Percentiles rank a stretch among this genome's conserved stretches.
These are phyloP conservation scores for Micromesistius poutassou DNA, from an alignment of 2,797 vertebrate genomes.

Conservation along the genomic window DNA sequence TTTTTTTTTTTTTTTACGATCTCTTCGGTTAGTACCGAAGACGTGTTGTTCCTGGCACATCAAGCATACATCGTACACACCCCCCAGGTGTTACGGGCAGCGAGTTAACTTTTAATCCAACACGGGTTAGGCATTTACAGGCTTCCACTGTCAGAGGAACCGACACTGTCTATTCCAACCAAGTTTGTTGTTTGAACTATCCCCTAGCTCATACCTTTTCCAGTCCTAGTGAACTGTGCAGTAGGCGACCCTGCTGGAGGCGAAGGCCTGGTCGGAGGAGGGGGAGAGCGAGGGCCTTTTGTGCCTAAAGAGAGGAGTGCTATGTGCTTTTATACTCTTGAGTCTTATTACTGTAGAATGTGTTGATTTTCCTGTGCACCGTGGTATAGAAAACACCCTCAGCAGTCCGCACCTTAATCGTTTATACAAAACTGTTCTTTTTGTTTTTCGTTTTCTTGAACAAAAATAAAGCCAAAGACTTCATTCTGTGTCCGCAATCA, in stretches of 20 bases:
- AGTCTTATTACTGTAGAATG: conserved; percentile 61
- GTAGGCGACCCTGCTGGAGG: not conserved
- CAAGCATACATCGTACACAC: no score
- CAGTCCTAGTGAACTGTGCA: not conserved
- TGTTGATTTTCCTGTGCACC: conserved; percentile 17
- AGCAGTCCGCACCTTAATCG: conserved; percentile 12
- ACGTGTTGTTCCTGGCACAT: no score
- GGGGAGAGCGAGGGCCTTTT: conserved; percentile 25
- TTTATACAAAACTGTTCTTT: conserved; percentile 7
- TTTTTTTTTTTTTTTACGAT: not conserved
- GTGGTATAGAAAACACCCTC: conserved; percentile 39
- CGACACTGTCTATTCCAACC: not conserved
- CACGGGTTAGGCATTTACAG: not conserved
- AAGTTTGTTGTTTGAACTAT: not conserved
- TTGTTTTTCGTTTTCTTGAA: conserved; percentile 12
- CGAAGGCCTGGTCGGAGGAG: conserved; percentile 16
- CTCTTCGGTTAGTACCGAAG: not conserved
- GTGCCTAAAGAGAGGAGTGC: conserved; percentile 54
- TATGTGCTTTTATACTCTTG: conserved; percentile 40
- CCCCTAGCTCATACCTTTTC: no score
- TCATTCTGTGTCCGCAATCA: conserved; percentile 11
- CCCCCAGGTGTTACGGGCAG: not conserved
- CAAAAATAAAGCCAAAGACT: conserved; percentile 55
- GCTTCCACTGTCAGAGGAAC: not conserved
- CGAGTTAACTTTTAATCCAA: not conserved